Evolutionary conservation across 2,113 vertebrate genomes (phyloP), one percentile per base, ranked within the genome.

Genomic region (Anseranas semipalmata): DNA sequence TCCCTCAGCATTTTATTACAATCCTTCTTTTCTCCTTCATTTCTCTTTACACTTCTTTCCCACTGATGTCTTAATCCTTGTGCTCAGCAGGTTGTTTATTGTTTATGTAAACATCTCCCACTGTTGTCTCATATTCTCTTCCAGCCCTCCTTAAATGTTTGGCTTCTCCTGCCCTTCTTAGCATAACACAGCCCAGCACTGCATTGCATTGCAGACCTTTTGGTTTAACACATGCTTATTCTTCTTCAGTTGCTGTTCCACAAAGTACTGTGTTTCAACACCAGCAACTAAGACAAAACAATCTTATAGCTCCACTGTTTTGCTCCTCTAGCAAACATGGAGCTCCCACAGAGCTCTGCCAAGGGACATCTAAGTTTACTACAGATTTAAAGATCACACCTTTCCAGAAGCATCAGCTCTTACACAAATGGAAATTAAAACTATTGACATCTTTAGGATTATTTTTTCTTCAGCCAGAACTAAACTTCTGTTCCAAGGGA

Each of bases 31-130:
- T 1, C 21, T 7, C 45, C 45, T 89, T 74, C 4, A 62, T 85
- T 87, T 76, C 66, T 80, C 65, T 82, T 46, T 73, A 16, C 27
- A 5, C 55, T 56, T 50, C 75, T 77, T 52, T 77, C 79, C 70
- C 83, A 56, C 72, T 79, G 85, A 81, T 96, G 76, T 77, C 85
- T 79, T 80, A 92, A 95, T 95, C 82, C 83, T 87, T 60, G 33
- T 13, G 6, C 76, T 76, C 43, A 85, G 81, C 77, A 90, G 83
- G 62, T 65, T 75, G 72, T 81, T 93, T 62, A 62, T 78, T 33
- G 53, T 58, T 91, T 56, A 85, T 75, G 80, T 81, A 25, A 94
- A 83, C 53, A 30, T 62, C 87, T 77, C 77, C 85, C 53, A 63
- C 62, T 66, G 75, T 21, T 72, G 45, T 6, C 41, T 81, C 18